A percentile compares a stretch with the other conserved stretches of the same genome.
Evolutionary conservation across 2,797 vertebrate genomes (phyloP).

Genomic region (Tokudaia muenninki): DNA sequence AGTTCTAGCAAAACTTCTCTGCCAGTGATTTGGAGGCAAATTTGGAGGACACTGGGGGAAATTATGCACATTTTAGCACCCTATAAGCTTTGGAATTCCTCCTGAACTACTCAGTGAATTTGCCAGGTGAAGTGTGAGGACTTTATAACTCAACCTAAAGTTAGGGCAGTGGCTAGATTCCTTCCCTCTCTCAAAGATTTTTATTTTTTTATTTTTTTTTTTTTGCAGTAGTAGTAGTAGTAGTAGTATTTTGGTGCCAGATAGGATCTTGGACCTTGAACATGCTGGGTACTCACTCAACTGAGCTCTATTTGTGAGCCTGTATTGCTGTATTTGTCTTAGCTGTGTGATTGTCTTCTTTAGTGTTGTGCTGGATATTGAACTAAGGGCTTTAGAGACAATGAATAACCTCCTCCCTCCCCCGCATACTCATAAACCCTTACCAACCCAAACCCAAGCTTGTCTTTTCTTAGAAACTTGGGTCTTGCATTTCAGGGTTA

Average conservation of each 20-base stretch:
- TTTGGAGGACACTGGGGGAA: conserved; percentile 3
- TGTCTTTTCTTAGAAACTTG: background rate
- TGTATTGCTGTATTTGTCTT: background rate
- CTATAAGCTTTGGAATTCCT: conserved; percentile 54
- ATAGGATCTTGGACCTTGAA: background rate
- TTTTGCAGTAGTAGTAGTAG: background rate
- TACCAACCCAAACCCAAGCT: background rate
- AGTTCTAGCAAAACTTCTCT: conserved; percentile 46
- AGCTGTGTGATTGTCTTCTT: background rate
- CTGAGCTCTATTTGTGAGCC: background rate
- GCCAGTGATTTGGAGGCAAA: conserved; percentile 24
- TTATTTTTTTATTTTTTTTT: too few relatives aligned
- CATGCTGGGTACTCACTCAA: too few relatives aligned
- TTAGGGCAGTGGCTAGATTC: background rate
- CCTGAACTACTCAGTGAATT: conserved; percentile 14
- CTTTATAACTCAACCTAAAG: background rate
- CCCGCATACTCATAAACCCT: background rate
- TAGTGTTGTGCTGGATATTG: background rate
- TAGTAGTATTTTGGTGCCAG: background rate
- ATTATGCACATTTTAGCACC: background rate
- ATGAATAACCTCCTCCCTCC: too few relatives aligned
- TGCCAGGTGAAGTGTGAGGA: background rate
- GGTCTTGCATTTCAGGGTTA: background rate
- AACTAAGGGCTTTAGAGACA: background rate
- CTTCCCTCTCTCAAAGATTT: background rate